Evolutionary conservation across 2,113 vertebrate species (phyloP).

Genomic region (Silurus glanis): DNA sequence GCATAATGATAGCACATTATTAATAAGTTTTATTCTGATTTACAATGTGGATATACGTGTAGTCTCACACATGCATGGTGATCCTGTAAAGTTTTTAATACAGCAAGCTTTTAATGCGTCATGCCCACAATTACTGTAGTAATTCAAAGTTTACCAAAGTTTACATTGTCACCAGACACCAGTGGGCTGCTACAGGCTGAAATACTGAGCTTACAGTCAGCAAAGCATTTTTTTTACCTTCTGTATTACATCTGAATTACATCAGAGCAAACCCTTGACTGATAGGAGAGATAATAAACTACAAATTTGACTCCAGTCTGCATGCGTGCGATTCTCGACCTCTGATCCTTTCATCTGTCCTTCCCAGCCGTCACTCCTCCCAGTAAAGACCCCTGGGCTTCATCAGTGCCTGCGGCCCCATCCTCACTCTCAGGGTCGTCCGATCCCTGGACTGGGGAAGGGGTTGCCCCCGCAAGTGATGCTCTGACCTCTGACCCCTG

Average conservation of each 20-base stretch:
- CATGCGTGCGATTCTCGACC: conserved; percentile 57
- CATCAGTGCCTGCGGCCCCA: conserved; percentile 71
- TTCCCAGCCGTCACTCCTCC: conserved; percentile 77
- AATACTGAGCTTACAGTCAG: neutral
- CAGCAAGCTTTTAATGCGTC: neutral
- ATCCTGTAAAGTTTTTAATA: too few relatives aligned
- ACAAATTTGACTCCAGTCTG: conserved; percentile 55
- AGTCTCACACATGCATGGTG: too few relatives aligned
- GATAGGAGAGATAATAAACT: neutral
- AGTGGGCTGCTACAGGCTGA: neutral
- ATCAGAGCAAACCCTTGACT: neutral
- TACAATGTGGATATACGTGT: too few relatives aligned
- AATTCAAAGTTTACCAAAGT: neutral
- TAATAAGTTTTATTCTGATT: too few relatives aligned
- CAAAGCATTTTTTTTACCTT: neutral
- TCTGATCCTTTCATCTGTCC: conserved; percentile 58
- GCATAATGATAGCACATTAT: too few relatives aligned
- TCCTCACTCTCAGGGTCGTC: conserved; percentile 69
- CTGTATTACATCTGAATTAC: neutral
- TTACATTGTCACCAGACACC: neutral
- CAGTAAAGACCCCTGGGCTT: conserved; percentile 77
- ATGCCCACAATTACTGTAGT: neutral
- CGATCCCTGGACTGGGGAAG: conserved; percentile 76
- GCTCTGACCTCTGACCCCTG: conserved; percentile 74
- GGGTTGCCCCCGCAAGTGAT: conserved; percentile 69